Evolutionary conservation across 2,797 vertebrate genomes (phyloP).

Genomic region (Karalla daura): DNA sequence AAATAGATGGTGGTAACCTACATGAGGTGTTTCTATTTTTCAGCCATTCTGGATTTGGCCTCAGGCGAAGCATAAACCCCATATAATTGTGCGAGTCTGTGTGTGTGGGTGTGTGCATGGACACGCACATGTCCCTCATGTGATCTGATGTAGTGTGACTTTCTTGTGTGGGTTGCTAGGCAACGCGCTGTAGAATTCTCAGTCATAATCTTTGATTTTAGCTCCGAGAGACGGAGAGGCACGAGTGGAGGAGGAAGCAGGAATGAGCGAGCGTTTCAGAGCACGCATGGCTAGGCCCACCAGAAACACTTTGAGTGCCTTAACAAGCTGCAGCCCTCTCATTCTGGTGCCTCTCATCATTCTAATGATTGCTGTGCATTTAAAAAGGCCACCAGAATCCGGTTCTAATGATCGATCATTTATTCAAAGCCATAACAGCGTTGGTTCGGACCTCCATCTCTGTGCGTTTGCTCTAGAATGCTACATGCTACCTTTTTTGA

Average conservation of each 20-base stretch:
- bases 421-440: no score
- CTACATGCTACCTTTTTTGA: no score
- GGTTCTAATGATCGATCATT: no score
- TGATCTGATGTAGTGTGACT: constrained; percentile 78
- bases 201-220: constrained; percentile 75
- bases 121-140: constrained; percentile 68
- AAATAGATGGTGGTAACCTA: constrained; percentile 22
- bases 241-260: constrained; percentile 53
- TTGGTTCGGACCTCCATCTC: no score
- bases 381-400: no score
- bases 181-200: constrained; percentile 79
- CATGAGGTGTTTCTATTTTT: constrained; percentile 38
- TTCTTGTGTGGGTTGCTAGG: constrained; percentile 83
- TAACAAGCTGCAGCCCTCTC: constrained; percentile 17
- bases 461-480: no score
- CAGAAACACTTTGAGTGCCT: constrained; percentile 14
- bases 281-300: constrained; percentile 26
- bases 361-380: not conserved
- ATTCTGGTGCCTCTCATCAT: not conserved
- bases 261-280: constrained; percentile 58
- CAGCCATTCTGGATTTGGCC: constrained; percentile 34
- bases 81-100: constrained; percentile 47
- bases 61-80: constrained; percentile 45
- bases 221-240: constrained; percentile 55
- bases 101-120: constrained; percentile 50